Evolutionary conservation across 2,113 vertebrate genomes (phyloP).

Genomic region (Sinocyclocheilus maitianheensis): DNA sequence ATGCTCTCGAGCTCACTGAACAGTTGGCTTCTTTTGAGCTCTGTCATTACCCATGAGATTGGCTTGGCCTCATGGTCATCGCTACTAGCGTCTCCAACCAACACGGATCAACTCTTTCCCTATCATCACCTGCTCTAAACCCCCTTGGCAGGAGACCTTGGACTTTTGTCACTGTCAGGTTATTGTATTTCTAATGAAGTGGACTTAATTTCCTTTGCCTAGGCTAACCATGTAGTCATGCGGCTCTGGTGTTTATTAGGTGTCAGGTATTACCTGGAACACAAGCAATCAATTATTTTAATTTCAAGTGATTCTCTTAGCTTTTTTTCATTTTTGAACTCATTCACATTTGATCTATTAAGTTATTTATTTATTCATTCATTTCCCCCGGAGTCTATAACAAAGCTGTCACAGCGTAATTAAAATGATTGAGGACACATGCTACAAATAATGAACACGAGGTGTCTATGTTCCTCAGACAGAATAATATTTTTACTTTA

Average conservation of each 20-base stretch:
- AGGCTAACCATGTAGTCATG: slow-evolving; percentile 60
- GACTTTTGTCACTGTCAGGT: slow-evolving; percentile 68
- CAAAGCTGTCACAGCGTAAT: slow-evolving; percentile 57
- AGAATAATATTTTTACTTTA: neutral
- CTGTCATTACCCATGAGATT: slow-evolving; percentile 42
- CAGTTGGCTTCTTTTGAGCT: slow-evolving; percentile 44
- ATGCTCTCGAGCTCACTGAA: slow-evolving; percentile 36
- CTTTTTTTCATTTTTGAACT: slow-evolving; percentile 46
- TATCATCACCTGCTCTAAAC: slow-evolving; percentile 61
- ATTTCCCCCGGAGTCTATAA: slow-evolving; percentile 28
- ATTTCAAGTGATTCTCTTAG: slow-evolving; percentile 39
- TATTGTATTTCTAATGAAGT: slow-evolving; percentile 76
- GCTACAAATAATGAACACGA: slow-evolving; percentile 57
- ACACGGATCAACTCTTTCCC: slow-evolving; percentile 56
- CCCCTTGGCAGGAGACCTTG: slow-evolving; percentile 61
- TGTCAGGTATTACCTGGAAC: slow-evolving; percentile 36
- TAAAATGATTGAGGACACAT: slow-evolving; percentile 58
- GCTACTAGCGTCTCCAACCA: slow-evolving; percentile 48
- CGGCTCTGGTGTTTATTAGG: slow-evolving; percentile 43
- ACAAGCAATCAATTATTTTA: slow-evolving; percentile 56
- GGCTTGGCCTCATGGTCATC: slow-evolving; percentile 38
- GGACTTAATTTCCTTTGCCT: slow-evolving; percentile 63
- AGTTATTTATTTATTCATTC: slow-evolving; percentile 23
- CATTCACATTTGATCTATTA: slow-evolving; percentile 23
- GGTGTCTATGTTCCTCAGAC: slow-evolving; percentile 2